Percentiles rank a stretch among this genome's conserved stretches.
These are phyloP conservation scores for Tetragonula carbonaria DNA, from an alignment of 2,888 invertebrate genomes.

Conservation along the genomic window DNA sequence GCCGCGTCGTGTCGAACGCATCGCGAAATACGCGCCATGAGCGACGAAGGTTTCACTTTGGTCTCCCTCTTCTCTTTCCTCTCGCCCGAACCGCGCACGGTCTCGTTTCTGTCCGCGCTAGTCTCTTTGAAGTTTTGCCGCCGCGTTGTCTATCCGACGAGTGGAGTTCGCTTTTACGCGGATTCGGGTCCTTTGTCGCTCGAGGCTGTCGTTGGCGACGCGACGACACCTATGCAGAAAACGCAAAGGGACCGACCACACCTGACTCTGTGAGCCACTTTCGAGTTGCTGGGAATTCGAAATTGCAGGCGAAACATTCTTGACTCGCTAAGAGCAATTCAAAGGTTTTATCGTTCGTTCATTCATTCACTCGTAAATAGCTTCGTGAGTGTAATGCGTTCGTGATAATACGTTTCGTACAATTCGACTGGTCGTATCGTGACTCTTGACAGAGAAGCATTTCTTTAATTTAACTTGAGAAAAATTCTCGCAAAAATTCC, in stretches of 20 bases:
- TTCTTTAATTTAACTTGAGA: neutral
- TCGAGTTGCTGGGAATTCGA: conserved; percentile 59
- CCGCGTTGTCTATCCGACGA: conserved; percentile 75
- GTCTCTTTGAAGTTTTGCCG: conserved; percentile 79
- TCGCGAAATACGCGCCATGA: conserved; percentile 59
- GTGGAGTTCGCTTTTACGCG: conserved; percentile 80
- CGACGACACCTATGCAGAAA: conserved; percentile 70
- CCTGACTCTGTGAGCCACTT: conserved; percentile 69
- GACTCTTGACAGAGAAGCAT: neutral
- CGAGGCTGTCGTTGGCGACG: conserved; percentile 60
- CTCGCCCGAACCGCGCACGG: neutral
- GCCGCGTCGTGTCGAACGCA: conserved; percentile 61
- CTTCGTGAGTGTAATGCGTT: neutral
- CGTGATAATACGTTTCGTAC: neutral
- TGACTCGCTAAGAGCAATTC: too few relatives aligned
- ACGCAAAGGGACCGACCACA: conserved; percentile 74
- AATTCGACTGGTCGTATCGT: neutral
- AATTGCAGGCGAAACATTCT: conserved; percentile 48
- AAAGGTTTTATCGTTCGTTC: neutral
- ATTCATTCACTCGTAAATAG: neutral
- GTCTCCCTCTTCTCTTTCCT: neutral
- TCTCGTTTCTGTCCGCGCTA: conserved; percentile 44
- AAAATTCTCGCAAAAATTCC: too few relatives aligned
- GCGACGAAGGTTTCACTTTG: conserved; percentile 57
- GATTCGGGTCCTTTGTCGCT: conserved; percentile 80